Conservation (phyloP, 2,888 invertebrate genomes). For the Steromphala cineraria region DNA sequence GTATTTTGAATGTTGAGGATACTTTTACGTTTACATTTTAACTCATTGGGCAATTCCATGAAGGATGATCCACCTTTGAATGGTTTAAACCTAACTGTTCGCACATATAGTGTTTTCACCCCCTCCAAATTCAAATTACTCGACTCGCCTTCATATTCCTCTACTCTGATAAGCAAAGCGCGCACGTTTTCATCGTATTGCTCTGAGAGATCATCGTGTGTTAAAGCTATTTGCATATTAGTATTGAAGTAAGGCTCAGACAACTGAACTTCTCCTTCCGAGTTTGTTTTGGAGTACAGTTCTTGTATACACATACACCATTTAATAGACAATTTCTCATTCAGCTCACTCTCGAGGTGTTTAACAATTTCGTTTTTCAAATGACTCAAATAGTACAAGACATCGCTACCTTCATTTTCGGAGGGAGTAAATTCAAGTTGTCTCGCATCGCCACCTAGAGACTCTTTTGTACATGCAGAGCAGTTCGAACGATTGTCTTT, state of each 20-base stretch:
- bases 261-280: not conserved
- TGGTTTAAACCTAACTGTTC: not conserved
- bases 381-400: not conserved
- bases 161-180: not conserved
- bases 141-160: not conserved
- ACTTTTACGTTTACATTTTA: too few species aligned
- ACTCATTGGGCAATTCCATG: too few species aligned
- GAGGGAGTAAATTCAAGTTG: not conserved
- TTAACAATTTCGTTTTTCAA: not conserved
- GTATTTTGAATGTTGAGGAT: too few species aligned
- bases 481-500: too few species aligned
- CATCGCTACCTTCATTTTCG: not conserved
- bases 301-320: not conserved
- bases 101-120: not conserved
- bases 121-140: not conserved
- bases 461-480: not conserved
- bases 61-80: too few species aligned
- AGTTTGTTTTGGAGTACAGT: not conserved
- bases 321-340: not conserved
- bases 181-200: not conserved
- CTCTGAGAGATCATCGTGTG: not conserved
- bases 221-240: not conserved
- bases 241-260: not conserved
- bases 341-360: not conserved
- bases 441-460: not conserved